Conservation (phyloP, 2,888 invertebrate genomes). For the Ischnura elegans region DNA sequence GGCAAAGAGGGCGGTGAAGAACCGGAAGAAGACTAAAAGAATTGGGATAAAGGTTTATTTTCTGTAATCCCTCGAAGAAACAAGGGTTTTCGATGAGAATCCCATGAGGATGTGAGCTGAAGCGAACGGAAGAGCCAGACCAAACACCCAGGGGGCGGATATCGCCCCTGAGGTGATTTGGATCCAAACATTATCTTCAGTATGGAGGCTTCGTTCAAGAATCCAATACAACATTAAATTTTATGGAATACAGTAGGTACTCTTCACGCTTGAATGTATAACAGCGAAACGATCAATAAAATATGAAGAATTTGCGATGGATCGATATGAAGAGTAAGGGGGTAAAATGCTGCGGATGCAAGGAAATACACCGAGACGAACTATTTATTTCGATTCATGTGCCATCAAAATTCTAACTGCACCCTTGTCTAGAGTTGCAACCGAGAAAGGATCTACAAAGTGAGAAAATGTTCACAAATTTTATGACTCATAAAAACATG, state of each 20-base stretch:
- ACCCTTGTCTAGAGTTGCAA: too few relatives aligned
- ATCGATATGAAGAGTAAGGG: not conserved
- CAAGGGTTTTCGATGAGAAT: not conserved
- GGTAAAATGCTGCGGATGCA: not conserved
- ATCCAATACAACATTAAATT: not conserved
- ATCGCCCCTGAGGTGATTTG: not conserved
- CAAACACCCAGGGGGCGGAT: too few relatives aligned
- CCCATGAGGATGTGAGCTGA: not conserved
- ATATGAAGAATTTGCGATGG: not conserved
- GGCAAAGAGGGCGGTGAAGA: too few relatives aligned
- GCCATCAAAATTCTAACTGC: not conserved
- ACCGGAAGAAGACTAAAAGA: too few relatives aligned
- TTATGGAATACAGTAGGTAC: not conserved
- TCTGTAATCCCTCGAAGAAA: not conserved
- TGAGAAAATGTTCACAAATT: too few relatives aligned
- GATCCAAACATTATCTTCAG: not conserved
- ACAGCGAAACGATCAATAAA: not conserved
- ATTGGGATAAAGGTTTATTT: not conserved
- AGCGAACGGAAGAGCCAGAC: not conserved
- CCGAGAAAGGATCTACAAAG: too few relatives aligned
- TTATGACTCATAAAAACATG: too few relatives aligned
- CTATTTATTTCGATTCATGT: not conserved
- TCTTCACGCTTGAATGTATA: not conserved
- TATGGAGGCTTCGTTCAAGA: not conserved
- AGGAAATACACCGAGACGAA: not conserved